Conservation (phyloP, 2,888 invertebrate species). For the Tricholauxania praeusta region DNA sequence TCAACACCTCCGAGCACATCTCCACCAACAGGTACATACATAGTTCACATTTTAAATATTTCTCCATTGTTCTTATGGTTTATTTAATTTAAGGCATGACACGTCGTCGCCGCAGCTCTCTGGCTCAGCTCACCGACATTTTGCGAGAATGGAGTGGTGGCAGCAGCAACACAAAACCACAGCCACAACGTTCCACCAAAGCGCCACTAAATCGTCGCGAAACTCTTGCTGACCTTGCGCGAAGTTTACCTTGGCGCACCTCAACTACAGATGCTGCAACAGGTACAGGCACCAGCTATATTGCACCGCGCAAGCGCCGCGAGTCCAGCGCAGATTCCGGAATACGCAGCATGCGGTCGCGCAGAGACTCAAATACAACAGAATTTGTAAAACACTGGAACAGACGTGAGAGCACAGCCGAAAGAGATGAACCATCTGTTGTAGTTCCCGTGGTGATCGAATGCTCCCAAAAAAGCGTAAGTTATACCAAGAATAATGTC, state of each 20-base stretch:
- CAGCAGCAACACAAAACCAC: constrained; percentile 69
- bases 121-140: constrained; percentile 90
- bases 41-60: neutral
- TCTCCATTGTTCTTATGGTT: neutral
- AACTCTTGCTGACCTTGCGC: constrained; percentile 88
- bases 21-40: constrained; percentile 67
- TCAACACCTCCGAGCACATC: constrained; percentile 87
- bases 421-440: constrained; percentile 59
- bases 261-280: constrained; percentile 71
- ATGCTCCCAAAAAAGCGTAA: constrained; percentile 52
- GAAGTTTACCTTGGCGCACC: constrained; percentile 86
- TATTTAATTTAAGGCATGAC: constrained; percentile 69
- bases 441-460: constrained; percentile 55
- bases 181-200: constrained; percentile 56
- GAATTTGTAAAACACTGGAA: constrained; percentile 82
- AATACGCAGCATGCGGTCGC: constrained; percentile 80
- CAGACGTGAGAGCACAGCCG: constrained; percentile 74
- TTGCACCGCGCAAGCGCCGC: constrained; percentile 77
- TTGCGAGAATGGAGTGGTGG: constrained; percentile 87
- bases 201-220: constrained; percentile 85
- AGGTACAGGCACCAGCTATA: constrained; percentile 61
- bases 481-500: constrained; percentile 33
- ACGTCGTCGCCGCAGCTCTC: constrained; percentile 83
- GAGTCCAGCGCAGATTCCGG: constrained; percentile 91
- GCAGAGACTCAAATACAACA: constrained; percentile 80